These are phyloP conservation scores for Drosophila pachea DNA, from an alignment of 1,140 invertebrate genomes.

Conservation along the genomic window DNA sequence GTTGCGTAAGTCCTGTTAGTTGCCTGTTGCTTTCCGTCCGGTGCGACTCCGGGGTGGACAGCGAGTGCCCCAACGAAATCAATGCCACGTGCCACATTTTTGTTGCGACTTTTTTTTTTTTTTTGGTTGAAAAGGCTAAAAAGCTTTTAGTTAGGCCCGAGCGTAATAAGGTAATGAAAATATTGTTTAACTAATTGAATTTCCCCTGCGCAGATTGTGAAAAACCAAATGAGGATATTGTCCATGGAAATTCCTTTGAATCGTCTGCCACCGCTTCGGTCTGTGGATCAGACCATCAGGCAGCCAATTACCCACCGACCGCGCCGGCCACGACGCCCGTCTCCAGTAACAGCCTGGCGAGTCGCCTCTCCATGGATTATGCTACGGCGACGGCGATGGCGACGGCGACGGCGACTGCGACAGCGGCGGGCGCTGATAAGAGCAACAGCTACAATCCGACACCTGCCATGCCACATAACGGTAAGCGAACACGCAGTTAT, in stretches of 20 bases:
- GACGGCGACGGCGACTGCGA: constrained; percentile 31
- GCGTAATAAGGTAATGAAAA: constrained; percentile 28
- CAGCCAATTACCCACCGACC: constrained; percentile 82
- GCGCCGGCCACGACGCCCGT: constrained; percentile 62
- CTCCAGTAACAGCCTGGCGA: constrained; percentile 76
- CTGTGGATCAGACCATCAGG: constrained; percentile 85
- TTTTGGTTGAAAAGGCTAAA: constrained; percentile 33
- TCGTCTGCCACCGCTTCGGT: constrained; percentile 80
- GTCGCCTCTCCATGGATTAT: constrained; percentile 66
- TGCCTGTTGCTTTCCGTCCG: constrained; percentile 26
- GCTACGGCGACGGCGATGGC: constrained; percentile 19
- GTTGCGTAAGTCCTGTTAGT: constrained; percentile 2
- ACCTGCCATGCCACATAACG: constrained; percentile 60
- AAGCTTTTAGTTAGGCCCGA: constrained; percentile 53
- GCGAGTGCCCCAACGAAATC: background rate
- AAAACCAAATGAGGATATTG: constrained; percentile 83
- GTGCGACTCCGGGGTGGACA: constrained; percentile 1
- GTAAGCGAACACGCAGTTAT: constrained; percentile 47
- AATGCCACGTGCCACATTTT: constrained; percentile 18
- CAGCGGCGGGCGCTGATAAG: constrained; percentile 66
- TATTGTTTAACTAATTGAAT: constrained; percentile 50
- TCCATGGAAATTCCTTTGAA: constrained; percentile 84
- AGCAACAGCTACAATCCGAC: constrained; percentile 60
- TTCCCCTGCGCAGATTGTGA: constrained; percentile 68
- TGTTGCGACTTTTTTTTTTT: constrained; percentile 5